phyloP scores from a whole-genome alignment of 1,140 invertebrate genomes.

The Antheraea pernyi region DNA sequence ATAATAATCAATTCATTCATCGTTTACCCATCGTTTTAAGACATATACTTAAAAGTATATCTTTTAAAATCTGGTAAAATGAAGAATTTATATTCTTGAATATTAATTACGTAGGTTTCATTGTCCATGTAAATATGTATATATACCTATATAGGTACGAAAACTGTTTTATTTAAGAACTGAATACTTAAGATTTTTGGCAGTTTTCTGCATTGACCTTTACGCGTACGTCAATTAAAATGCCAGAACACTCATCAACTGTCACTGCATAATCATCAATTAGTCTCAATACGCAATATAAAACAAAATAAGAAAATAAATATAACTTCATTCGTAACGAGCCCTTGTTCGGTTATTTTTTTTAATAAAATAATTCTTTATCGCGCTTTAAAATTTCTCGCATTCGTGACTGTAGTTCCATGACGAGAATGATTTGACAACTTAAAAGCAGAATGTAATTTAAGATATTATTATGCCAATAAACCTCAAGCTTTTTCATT shows the following conservation, averaged over 20 bases:
- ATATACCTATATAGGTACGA: background rate
- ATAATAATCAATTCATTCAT: constrained; percentile 74
- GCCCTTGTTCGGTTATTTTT: background rate
- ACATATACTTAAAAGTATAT: constrained; percentile 36
- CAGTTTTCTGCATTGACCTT: background rate
- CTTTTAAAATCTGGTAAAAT: no score
- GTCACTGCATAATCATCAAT: constrained; percentile 53
- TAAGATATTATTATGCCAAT: background rate
- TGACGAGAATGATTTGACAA: background rate
- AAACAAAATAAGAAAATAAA: constrained; percentile 31
- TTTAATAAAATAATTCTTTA: background rate
- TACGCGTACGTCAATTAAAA: constrained; percentile 39
- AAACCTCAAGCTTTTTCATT: background rate
- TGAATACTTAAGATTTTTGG: background rate
- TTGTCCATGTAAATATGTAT: constrained; percentile 25
- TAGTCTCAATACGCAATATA: constrained; percentile 44
- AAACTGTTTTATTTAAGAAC: background rate
- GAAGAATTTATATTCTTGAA: no score
- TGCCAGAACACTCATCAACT: constrained; percentile 46
- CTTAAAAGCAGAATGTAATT: background rate
- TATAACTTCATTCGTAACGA: constrained; percentile 9
- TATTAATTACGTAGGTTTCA: background rate
- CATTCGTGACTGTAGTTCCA: background rate
- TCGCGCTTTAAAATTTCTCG: background rate
- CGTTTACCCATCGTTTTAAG: constrained; percentile 45